A percentile compares a stretch with the other conserved stretches of the same genome.
Evolutionary conservation across 1,140 invertebrate species (phyloP).

Genomic region (Musca domestica): DNA sequence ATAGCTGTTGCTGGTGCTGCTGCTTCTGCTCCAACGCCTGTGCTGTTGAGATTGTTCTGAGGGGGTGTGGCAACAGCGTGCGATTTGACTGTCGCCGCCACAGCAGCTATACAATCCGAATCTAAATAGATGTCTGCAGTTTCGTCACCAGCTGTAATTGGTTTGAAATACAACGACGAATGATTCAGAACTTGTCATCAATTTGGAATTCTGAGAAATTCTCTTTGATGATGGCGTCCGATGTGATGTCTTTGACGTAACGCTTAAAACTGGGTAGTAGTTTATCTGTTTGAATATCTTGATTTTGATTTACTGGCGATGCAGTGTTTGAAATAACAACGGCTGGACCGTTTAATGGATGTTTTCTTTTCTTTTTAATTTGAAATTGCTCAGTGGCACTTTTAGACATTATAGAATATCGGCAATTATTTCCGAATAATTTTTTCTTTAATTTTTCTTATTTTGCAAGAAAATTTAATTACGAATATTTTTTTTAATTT

Average conservation of each 20-base stretch:
- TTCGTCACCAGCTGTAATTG: constrained; percentile 2
- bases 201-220: constrained; percentile 9
- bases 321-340: no score
- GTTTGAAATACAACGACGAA: not conserved
- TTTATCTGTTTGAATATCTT: no score
- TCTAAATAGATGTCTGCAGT: not conserved
- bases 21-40: not conserved
- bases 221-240: not conserved
- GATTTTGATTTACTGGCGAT: no score
- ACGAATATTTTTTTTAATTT: not conserved
- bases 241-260: not conserved
- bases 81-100: not conserved
- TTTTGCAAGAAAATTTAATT: constrained; percentile 1
- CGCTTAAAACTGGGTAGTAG: not conserved
- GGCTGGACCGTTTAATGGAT: not conserved
- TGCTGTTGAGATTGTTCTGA: constrained; percentile 11
- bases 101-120: not conserved
- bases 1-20: not conserved
- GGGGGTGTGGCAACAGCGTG: not conserved
- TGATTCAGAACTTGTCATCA: constrained; percentile 6
- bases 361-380: constrained; percentile 33
- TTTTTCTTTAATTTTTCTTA: constrained; percentile 15
- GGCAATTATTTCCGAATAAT: constrained; percentile 5
- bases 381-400: constrained; percentile 30
- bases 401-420: constrained; percentile 28